Base-by-base conservation (phyloP, 2,797 vertebrate genomes). In the Danio tinwini region DNA sequence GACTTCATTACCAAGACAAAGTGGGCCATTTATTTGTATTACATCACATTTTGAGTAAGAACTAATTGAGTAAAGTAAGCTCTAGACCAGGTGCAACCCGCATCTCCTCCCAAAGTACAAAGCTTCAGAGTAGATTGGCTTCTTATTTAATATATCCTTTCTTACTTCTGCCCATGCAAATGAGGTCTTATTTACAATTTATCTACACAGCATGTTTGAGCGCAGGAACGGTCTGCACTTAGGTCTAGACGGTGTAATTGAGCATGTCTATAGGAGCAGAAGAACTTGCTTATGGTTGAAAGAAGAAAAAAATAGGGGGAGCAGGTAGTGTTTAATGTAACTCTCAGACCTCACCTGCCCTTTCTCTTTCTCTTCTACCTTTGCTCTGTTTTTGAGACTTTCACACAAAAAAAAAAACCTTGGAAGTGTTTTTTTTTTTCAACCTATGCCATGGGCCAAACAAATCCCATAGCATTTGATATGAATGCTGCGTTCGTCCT, bases 171-270 rank as follows among this genome's bases (percentile, higher is more conserved):
- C 75, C 53, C 73, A 80, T 82, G 72, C 72, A 76, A 82, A 82
- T 81, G 58, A 74, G 74, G 70, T 69, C 82, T 87, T 85, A 81
- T 84, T 86, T 86, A 85, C 81, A 58, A 76, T 84, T 86, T 82
- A 87, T 84, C 76, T 76, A 78, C 76, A 59, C 81, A 80, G 78
- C 65, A 74, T 83, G 80, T 79, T 69, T 55, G 50, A 82, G 59
- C 29, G 59, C 73, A 80, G 74, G 45, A 75, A 74, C 29, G 82
- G 72, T 62, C 12, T 70, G 61, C 55, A 53, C 55, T 81, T 79
- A 42, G 55, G 56, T 65, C 76, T 64, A 40, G 72, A 74, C 59
- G 29, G 68, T 55, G 63, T 78, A 81, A 74, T 74, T 61, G 59
- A 67, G 70, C 69, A 71, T 11, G 29, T 70, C 44, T 76, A 63